phyloP scores from a whole-genome alignment of 2,888 invertebrate genomes.

The Sepiola atlantica region DNA sequence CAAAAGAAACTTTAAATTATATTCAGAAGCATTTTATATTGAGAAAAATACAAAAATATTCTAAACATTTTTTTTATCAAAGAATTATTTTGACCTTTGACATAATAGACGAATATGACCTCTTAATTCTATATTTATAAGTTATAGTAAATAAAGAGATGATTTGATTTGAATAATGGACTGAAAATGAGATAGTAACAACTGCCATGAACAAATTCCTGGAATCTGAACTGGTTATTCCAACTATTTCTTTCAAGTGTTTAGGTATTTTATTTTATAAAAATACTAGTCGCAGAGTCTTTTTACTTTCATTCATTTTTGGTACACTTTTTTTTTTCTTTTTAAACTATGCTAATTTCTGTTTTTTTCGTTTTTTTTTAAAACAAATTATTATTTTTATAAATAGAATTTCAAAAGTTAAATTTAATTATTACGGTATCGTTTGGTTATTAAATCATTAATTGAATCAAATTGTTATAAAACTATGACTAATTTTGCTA shows the following conservation, averaged over 20 bases:
- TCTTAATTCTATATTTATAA: not conserved
- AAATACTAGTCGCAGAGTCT: not conserved
- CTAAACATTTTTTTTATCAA: not conserved
- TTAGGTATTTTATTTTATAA: not conserved
- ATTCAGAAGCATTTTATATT: constrained; percentile 32
- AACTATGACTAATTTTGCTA: too few species aligned
- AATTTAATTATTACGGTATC: not conserved
- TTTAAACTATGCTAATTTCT: not conserved
- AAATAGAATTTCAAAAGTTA: not conserved
- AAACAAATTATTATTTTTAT: not conserved
- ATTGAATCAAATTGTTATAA: too few species aligned
- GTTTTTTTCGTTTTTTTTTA: not conserved
- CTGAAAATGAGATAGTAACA: not conserved
- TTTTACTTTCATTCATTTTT: not conserved
- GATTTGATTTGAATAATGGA: not conserved
- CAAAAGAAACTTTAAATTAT: not conserved
- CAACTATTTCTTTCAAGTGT: not conserved
- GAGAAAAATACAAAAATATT: not conserved
- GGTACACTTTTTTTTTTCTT: not conserved
- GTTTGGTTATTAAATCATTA: too few species aligned
- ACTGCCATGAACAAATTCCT: not conserved
- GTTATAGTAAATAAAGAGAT: not conserved
- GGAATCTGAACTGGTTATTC: not conserved
- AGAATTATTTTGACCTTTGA: not conserved
- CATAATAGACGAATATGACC: not conserved